Evolutionary conservation across 2,113 vertebrate species (phyloP).

Genomic region (Alouatta palliata): DNA sequence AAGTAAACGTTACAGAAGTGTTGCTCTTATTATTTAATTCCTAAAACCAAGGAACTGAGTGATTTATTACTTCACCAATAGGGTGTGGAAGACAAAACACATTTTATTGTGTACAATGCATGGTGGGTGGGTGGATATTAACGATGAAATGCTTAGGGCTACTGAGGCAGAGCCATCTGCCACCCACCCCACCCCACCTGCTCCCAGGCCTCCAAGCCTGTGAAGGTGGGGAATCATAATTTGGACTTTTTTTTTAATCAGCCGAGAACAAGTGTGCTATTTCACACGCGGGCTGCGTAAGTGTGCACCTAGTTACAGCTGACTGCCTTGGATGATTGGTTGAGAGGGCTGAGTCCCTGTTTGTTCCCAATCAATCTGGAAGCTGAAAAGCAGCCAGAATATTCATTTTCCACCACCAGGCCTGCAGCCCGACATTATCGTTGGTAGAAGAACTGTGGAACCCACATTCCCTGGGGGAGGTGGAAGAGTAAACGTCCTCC

Average conservation of each 20-base stretch:
- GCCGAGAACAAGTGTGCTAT: neutral
- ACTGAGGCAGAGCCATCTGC: neutral
- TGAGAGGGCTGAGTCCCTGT: conserved; percentile 67
- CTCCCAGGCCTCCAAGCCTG: neutral
- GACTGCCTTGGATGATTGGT: conserved; percentile 79
- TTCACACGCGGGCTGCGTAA: conserved; percentile 66
- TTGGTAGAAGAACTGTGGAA: neutral
- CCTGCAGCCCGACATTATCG: neutral
- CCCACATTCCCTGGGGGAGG: neutral
- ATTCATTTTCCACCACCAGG: conserved; percentile 45
- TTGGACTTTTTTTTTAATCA: conserved; percentile 14
- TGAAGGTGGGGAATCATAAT: neutral
- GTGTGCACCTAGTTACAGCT: conserved; percentile 76
- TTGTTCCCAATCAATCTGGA: conserved; percentile 72
- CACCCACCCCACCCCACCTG: neutral
- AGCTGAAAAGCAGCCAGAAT: conserved; percentile 76
- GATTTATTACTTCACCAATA: neutral
- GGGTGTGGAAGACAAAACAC: neutral
- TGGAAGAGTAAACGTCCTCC: too few relatives aligned
- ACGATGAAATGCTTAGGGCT: neutral
- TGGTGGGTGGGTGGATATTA: too few relatives aligned
- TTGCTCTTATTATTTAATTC: neutral
- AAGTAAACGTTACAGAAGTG: neutral
- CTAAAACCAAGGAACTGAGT: neutral
- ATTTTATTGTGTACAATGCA: rapidly evolving